Base-by-base conservation (phyloP, 2,797 vertebrate genomes). In the Centropyge bicolor region DNA sequence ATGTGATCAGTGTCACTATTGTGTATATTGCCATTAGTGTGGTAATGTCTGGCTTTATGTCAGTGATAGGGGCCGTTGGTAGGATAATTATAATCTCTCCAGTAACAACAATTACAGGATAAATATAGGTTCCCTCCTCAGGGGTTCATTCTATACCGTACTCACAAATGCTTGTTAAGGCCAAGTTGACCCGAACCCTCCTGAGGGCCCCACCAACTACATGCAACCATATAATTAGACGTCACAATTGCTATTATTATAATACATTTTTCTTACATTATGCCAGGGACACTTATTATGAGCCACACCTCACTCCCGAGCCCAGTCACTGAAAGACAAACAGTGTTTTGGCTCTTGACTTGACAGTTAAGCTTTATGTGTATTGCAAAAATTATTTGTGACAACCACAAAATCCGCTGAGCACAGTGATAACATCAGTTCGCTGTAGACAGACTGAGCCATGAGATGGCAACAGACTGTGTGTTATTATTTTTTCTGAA, bases 51-150 rank as follows among this genome's bases (percentile, higher is more conserved):
- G 73, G 9, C 66, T 77, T 56, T 35, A 40, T 85, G 73, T 73
- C 67, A 67, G 52, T 45, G 52, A 74, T 59, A 27, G 16, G 0
- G n/a, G 46, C 65, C 72, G 43, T 20, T 31, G 70, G 72, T 14
- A 38, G 43, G 41, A 75, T 85, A 73, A 92, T 87, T 87, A 77
- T 70, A 78, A 60, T 83, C 36, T 66, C 12, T 70, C 20, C 66
- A 74, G 86, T 72, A 90, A 85, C 76, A 82, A 55, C 83, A 81
- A 90, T 92, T 93, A 84, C 2, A 49, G 62, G 0, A 57, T 87
- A 86, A 91, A 83, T 81, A 85, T 77, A 86, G 82, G 12, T 46
- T 86, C 54, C 35, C 45, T 59, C 52, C 27, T n/a, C 60, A 2
- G 76, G 73, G 63, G 41, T 70, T 70, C n/a, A 13, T 52, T 71